phyloP scores from a whole-genome alignment of 2,113 vertebrate genomes.

The Eurypyga helias region DNA sequence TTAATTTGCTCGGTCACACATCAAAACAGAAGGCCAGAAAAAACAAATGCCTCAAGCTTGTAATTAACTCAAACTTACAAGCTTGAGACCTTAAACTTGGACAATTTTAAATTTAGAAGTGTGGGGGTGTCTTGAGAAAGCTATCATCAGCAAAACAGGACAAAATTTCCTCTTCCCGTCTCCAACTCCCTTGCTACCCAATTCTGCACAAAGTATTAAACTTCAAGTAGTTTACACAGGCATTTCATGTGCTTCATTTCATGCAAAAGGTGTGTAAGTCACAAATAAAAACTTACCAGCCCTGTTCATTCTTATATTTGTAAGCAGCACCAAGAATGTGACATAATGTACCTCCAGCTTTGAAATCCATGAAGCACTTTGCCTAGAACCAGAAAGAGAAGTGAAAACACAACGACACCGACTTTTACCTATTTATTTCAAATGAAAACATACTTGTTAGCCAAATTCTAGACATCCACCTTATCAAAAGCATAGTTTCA shows the following conservation, averaged over 20 bases:
- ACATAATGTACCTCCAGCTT: constrained; percentile 93
- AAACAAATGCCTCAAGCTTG: neutral
- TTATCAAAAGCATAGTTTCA: neutral
- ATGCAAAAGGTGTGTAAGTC: constrained; percentile 25
- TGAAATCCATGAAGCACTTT: constrained; percentile 98
- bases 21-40: neutral
- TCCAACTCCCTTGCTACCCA: constrained; percentile 1
- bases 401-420: neutral
- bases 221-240: neutral
- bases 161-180: constrained; percentile 31
- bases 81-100: neutral
- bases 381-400: constrained; percentile 77
- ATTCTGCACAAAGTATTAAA: constrained; percentile 5
- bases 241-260: neutral
- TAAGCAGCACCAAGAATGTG: constrained; percentile 97
- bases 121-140: neutral
- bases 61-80: neutral
- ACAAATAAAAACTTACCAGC: constrained; percentile 86
- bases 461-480: neutral
- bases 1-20: neutral
- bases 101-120: neutral
- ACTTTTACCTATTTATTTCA: neutral
- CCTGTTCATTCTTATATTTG: constrained; percentile 98
- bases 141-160: neutral
- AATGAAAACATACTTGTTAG: neutral